Base-by-base conservation (phyloP, 2,797 vertebrate species). In the Bradypodion ventrale region DNA sequence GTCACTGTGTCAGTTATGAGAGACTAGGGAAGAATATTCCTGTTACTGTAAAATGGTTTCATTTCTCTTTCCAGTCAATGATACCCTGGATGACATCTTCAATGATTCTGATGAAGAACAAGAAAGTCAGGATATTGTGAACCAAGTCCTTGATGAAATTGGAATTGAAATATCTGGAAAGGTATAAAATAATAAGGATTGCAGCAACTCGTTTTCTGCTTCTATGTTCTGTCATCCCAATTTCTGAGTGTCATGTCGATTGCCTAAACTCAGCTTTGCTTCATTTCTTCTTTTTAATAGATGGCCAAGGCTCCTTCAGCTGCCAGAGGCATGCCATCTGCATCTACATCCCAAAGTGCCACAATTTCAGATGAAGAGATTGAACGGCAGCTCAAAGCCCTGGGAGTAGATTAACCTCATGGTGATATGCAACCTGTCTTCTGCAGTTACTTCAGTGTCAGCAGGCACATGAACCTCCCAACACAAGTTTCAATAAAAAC, bases 91-190 rank as follows among this genome's bases (percentile, higher is more conserved):
- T 94, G 98, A 99, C 80, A 98, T 99, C 92, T 99, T 99, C 90
- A 97, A 98, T 86, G 98, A 96, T 78, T 99, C 98, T 65, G 99
- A 97, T n/a, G 98, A 99, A 93, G 99, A 99, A 87, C 98, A 99
- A 86, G 98, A 99, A 96, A 98, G 97, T 94, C 97, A 99, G 93
- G 98, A 98, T 91, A 99, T 99, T 92, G 98, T 99, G 89, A 98
- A 97, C 93, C 98, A 99, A 95, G 98, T 99, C 88, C 96, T 99
- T 89, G 99, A 99, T 93, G 98, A 99, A 95, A 99, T 99, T 29
- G 98, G 99, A 93, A 99, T 99, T 84, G 98, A 99, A 95, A 99
- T 99, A 91, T 97, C 98, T 87, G 98, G 97, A 95, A 99, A 99
- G 97, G 99, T 99, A 95, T 10, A 0, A 56, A 83, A 88, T 85